Evolutionary conservation across 2,888 invertebrate genomes (phyloP).

Genomic region (Spatulosminthurus flaviceps): DNA sequence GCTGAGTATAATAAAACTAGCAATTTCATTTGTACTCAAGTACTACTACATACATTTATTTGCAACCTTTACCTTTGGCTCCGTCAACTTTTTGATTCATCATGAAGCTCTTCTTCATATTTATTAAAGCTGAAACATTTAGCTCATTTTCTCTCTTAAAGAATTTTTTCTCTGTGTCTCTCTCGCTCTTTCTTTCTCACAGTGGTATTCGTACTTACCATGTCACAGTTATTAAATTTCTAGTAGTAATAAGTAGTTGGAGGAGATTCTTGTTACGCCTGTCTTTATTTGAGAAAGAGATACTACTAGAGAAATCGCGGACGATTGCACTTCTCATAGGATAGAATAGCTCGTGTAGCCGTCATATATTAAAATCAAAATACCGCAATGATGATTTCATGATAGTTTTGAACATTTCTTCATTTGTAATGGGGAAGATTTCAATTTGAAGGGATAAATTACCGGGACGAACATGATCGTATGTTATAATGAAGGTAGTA

Average conservation of each 20-base stretch:
- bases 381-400: slow-evolving; percentile 11
- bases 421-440: slow-evolving; percentile 8
- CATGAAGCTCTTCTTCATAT: neutral
- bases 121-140: neutral
- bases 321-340: neutral
- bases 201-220: neutral
- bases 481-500: too few relatives aligned
- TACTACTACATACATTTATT: too few relatives aligned
- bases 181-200: too few relatives aligned
- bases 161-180: too few relatives aligned
- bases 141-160: neutral
- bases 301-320: neutral
- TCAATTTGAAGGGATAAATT: neutral
- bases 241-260: neutral
- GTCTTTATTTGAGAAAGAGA: too few relatives aligned
- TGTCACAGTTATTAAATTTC: slow-evolving; percentile 12
- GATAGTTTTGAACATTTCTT: slow-evolving; percentile 11
- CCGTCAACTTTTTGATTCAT: neutral
- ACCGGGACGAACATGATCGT: neutral
- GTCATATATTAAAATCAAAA: slow-evolving; percentile 12
- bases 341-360: too few relatives aligned
- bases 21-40: slow-evolving; percentile 1
- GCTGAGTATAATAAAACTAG: neutral
- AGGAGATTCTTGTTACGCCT: neutral
- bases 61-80: neutral